phyloP scores from a whole-genome alignment of 2,113 vertebrate species.

The Neoarius graeffei region DNA sequence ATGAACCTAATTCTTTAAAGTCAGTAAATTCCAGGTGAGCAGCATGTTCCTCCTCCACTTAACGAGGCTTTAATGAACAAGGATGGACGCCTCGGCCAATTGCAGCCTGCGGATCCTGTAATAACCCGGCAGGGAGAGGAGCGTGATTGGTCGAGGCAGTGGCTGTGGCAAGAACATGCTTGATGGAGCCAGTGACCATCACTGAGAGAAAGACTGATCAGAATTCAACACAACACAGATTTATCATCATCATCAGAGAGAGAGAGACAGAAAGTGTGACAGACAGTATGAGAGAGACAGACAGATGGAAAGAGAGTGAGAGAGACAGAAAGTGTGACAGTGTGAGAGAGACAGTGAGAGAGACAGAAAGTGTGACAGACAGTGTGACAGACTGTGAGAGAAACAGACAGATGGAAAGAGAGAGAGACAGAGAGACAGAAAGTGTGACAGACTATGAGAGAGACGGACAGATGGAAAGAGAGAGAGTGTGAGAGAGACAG shows the following conservation, averaged over 20 bases:
- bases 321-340: too few relatives aligned
- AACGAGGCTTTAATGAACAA: conserved; percentile 66
- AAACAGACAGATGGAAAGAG: neutral
- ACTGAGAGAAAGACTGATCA: conserved; percentile 73
- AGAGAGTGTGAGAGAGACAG: neutral
- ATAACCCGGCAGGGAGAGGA: conserved; percentile 69
- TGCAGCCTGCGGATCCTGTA: conserved; percentile 66
- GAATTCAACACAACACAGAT: neutral
- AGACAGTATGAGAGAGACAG: neutral
- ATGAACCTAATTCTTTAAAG: conserved; percentile 53
- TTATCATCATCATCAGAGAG: conserved; percentile 9
- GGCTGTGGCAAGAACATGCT: conserved; percentile 71
- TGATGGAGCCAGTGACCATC: conserved; percentile 70
- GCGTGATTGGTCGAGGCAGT: conserved; percentile 68
- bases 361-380: too few relatives aligned
- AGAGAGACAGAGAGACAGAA: too few relatives aligned
- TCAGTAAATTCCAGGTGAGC: conserved; percentile 58
- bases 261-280: too few relatives aligned
- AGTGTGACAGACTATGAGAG: too few relatives aligned
- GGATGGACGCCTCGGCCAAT: conserved; percentile 58
- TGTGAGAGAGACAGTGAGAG: neutral
- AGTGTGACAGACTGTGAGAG: too few relatives aligned
- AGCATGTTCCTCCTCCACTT: conserved; percentile 51
- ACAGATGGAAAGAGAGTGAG: neutral
- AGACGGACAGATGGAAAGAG: too few relatives aligned